A percentile compares a stretch with the other conserved stretches of the same genome.
These are phyloP conservation scores for Bursaphelenchus mucronatus DNA, from an alignment of 1,140 invertebrate species.

Conservation along the genomic window DNA sequence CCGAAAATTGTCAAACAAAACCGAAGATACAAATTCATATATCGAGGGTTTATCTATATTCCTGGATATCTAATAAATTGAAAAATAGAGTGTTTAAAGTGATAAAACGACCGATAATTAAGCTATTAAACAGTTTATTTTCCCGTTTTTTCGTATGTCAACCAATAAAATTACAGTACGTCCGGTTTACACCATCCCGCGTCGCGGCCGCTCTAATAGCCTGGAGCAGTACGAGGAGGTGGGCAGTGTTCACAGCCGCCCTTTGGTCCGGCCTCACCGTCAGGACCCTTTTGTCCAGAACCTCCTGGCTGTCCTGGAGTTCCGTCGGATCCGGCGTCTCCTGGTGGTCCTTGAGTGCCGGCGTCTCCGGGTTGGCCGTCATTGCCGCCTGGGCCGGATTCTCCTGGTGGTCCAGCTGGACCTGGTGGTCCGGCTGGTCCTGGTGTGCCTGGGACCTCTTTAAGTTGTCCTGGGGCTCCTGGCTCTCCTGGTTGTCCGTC, in stretches of 20 bases:
- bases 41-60: too few relatives aligned
- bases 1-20: too few relatives aligned
- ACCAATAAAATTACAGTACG: too few relatives aligned
- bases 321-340: constrained; percentile 6
- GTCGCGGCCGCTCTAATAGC: constrained; percentile 4
- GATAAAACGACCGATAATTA: too few relatives aligned
- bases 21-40: too few relatives aligned
- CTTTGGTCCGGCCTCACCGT: constrained; percentile 8
- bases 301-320: neutral
- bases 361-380: constrained; percentile 2
- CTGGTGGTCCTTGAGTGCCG: neutral
- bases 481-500: constrained; percentile 25
- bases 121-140: too few relatives aligned
- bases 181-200: too few relatives aligned
- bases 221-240: constrained; percentile 1
- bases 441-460: constrained; percentile 15
- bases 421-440: constrained; percentile 39
- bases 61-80: too few relatives aligned
- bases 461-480: constrained; percentile 25
- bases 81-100: too few relatives aligned
- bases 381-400: constrained; percentile 4
- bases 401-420: constrained; percentile 15
- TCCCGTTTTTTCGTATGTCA: too few relatives aligned
- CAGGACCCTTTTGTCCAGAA: neutral
- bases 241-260: constrained; percentile 17